A percentile compares a stretch with the other conserved stretches of the same genome.
phyloP scores from a whole-genome alignment of 2,888 invertebrate genomes.

The Elegia similella region DNA sequence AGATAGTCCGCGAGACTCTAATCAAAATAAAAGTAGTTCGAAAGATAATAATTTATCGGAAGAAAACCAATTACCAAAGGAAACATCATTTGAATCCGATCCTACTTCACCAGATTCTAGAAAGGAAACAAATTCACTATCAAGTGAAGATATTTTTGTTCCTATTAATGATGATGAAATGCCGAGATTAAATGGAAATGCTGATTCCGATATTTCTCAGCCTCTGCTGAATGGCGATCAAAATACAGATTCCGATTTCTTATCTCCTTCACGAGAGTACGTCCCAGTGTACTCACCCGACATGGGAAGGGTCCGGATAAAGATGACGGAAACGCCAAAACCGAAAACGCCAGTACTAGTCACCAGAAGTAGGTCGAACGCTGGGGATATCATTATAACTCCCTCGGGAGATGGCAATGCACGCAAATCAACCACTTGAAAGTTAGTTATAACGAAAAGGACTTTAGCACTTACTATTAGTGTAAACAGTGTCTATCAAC shows the following conservation, averaged over 20 bases:
- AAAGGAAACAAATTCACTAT: constrained; percentile 71
- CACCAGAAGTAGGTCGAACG: constrained; percentile 87
- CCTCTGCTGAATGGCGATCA: constrained; percentile 74
- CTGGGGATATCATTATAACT: constrained; percentile 89
- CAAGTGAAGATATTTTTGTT: constrained; percentile 75
- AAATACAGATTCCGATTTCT: constrained; percentile 62
- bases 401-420: constrained; percentile 66
- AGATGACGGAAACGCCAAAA: constrained; percentile 88
- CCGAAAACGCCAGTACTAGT: constrained; percentile 92
- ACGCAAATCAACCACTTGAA: constrained; percentile 73
- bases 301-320: constrained; percentile 89
- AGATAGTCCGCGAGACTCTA: constrained; percentile 70
- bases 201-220: constrained; percentile 74
- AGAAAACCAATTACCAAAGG: constrained; percentile 50
- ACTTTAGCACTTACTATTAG: constrained; percentile 50
- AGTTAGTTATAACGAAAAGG: constrained; percentile 43
- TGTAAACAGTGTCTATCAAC: constrained; percentile 68
- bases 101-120: constrained; percentile 70
- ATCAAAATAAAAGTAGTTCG: constrained; percentile 74
- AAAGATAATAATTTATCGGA: constrained; percentile 68
- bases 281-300: constrained; percentile 84
- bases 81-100: constrained; percentile 65
- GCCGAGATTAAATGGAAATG: constrained; percentile 65
- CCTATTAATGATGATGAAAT: constrained; percentile 72
- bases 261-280: constrained; percentile 71